Conservation (phyloP, 2,113 vertebrate species). For the Ceyx margarethae region DNA sequence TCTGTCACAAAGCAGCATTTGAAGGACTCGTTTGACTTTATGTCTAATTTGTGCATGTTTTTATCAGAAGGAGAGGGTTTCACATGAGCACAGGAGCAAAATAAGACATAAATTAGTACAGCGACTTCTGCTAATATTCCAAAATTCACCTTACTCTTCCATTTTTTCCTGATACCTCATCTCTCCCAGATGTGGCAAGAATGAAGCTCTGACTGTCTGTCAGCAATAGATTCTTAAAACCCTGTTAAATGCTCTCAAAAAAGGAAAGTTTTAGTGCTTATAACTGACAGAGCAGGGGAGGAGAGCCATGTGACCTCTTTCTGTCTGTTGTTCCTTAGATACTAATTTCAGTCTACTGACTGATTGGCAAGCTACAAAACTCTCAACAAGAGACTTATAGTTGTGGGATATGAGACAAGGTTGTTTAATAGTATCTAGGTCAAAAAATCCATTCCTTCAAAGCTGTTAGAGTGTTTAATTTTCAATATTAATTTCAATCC, state of each 20-base stretch:
- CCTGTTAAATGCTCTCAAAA: conserved; percentile 25
- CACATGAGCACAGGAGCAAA: conserved; percentile 47
- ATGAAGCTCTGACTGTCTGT: neutral
- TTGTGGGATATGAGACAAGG: neutral
- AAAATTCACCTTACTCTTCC: conserved; percentile 28
- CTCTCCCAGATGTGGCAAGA: neutral
- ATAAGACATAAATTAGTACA: conserved; percentile 50
- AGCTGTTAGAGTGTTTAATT: neutral
- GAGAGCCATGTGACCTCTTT: neutral
- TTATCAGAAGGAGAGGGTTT: conserved; percentile 33
- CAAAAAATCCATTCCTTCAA: neutral
- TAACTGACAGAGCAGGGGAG: neutral
- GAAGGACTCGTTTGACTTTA: conserved; percentile 53
- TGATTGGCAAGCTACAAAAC: neutral
- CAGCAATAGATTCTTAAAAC: conserved; percentile 23
- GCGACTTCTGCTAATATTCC: neutral
- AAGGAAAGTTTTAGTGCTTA: conserved; percentile 12
- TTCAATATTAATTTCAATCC: neutral
- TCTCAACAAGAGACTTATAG: neutral
- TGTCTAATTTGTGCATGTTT: conserved; percentile 45
- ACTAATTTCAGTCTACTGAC: conserved; percentile 20
- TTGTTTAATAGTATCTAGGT: neutral
- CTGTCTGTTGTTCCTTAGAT: conserved; percentile 24
- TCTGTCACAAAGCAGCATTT: conserved; percentile 51
- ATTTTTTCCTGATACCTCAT: conserved; percentile 20